Evolutionary conservation across 2,888 invertebrate genomes (phyloP).

Genomic region (Morinoia aosen): DNA sequence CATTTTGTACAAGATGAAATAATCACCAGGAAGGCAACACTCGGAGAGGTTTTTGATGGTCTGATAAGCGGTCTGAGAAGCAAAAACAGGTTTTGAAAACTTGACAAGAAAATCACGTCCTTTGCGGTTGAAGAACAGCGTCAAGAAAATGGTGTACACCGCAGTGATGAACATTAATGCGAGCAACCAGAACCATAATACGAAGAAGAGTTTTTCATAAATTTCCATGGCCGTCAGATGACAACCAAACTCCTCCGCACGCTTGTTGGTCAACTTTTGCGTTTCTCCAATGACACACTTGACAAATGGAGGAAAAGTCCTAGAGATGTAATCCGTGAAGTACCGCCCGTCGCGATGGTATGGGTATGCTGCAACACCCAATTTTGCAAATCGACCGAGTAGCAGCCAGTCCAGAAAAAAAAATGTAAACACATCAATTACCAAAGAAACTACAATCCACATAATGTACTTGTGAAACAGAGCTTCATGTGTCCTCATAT

Average conservation of each 20-base stretch:
- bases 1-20: slow-evolving; percentile 22
- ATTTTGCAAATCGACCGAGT: slow-evolving; percentile 60
- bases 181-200: slow-evolving; percentile 64
- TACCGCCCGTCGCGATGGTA: slow-evolving; percentile 59
- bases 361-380: slow-evolving; percentile 55
- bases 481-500: slow-evolving; percentile 65
- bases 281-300: slow-evolving; percentile 60
- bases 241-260: background rate
- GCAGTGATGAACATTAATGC: slow-evolving; percentile 60
- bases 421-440: slow-evolving; percentile 62
- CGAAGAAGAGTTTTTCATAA: background rate
- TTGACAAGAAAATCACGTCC: slow-evolving; percentile 49
- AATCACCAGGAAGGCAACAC: slow-evolving; percentile 62
- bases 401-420: slow-evolving; percentile 62
- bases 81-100: slow-evolving; percentile 61
- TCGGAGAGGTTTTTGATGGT: slow-evolving; percentile 57
- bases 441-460: slow-evolving; percentile 60
- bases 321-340: slow-evolving; percentile 64
- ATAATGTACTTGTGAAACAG: slow-evolving; percentile 63
- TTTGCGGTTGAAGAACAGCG: slow-evolving; percentile 52
- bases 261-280: slow-evolving; percentile 60
- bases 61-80: slow-evolving; percentile 57
- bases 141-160: slow-evolving; percentile 62
- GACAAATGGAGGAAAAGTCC: slow-evolving; percentile 65
- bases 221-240: background rate